Conservation (phyloP, 2,888 invertebrate species). For the Biston betularia region DNA sequence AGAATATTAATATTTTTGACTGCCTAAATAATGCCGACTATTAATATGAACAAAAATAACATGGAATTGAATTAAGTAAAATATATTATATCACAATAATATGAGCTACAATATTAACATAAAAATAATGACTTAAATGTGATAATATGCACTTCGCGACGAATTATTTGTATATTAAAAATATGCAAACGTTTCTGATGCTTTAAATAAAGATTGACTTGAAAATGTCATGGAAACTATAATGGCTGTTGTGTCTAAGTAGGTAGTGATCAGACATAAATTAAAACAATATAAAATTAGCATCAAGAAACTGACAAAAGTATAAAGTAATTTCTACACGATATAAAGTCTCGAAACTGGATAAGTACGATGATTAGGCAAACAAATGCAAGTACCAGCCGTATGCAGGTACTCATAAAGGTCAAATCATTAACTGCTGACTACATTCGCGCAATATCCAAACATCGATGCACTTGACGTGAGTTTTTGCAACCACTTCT, state of each 20-base stretch:
- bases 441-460: conserved; percentile 29
- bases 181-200: conserved; percentile 3
- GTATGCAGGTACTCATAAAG: conserved; percentile 42
- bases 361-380: conserved; percentile 18
- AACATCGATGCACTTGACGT: conserved; percentile 35
- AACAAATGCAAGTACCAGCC: conserved; percentile 25
- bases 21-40: background rate
- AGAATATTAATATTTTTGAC: background rate
- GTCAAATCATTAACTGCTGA: conserved; percentile 46
- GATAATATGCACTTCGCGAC: background rate
- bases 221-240: conserved; percentile 26
- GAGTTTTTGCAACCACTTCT: conserved; percentile 38
- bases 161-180: conserved; percentile 1
- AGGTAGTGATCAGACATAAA: background rate
- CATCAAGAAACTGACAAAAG: background rate
- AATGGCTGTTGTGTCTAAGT: conserved; percentile 2
- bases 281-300: background rate
- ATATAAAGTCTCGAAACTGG: background rate
- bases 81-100: background rate
- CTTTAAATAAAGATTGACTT: conserved; percentile 14
- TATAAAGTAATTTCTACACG: background rate
- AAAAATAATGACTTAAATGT: background rate
- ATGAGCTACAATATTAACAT: background rate
- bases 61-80: background rate
- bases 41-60: background rate